A percentile compares a stretch with the other conserved stretches of the same genome.
phyloP scores from a whole-genome alignment of 1,140 invertebrate genomes.

The Rhynchophorus ferrugineus region DNA sequence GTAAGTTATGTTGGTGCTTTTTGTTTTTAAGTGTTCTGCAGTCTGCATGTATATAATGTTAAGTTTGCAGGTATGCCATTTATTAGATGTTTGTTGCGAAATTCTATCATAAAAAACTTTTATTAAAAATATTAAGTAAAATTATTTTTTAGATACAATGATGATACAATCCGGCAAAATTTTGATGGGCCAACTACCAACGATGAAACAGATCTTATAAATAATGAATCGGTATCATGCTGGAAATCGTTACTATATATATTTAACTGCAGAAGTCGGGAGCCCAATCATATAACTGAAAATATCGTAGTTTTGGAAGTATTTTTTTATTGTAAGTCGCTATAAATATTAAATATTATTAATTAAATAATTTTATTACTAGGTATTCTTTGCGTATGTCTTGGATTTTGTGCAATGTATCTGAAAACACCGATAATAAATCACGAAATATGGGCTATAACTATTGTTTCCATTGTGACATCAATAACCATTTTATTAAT shows the following conservation, averaged over 20 bases:
- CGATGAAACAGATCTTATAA: constrained; percentile 31
- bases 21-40: too few relatives aligned
- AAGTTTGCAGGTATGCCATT: not conserved
- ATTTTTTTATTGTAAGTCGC: constrained; percentile 32
- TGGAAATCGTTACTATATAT: constrained; percentile 42
- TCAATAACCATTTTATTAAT: constrained; percentile 14
- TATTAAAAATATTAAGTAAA: too few relatives aligned
- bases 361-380: not conserved
- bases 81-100: not conserved
- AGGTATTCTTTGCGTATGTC: constrained; percentile 47
- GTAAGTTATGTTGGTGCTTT: constrained; percentile 13
- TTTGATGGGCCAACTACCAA: constrained; percentile 30
- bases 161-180: constrained; percentile 38
- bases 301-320: constrained; percentile 47
- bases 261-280: constrained; percentile 28
- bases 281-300: constrained; percentile 45
- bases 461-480: constrained; percentile 23
- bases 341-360: constrained; percentile 11
- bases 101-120: too few relatives aligned
- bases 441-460: constrained; percentile 38
- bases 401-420: constrained; percentile 42
- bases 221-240: constrained; percentile 15
- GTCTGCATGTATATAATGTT: too few relatives aligned
- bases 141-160: constrained; percentile 38
- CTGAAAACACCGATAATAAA: constrained; percentile 37